Conservation (phyloP, 2,113 vertebrate species). For the Microcebus jonahi region DNA sequence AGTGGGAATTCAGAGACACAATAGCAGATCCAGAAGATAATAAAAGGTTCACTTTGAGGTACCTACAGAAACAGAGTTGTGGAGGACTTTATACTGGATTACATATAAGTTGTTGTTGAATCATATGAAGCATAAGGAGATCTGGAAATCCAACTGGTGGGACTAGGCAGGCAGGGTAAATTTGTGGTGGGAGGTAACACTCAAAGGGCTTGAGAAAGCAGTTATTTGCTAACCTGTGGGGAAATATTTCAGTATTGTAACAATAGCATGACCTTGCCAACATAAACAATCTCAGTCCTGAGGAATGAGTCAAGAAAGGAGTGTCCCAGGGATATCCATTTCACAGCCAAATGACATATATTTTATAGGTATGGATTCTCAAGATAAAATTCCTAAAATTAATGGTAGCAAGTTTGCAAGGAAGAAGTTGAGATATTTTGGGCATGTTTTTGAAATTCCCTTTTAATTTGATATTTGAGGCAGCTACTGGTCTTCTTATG, state of each 20-base stretch:
- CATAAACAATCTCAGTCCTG: not conserved
- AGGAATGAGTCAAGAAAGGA: not conserved
- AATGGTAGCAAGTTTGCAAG: not conserved
- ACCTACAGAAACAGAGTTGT: not conserved
- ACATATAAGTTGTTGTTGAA: not conserved
- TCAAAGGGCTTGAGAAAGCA: not conserved
- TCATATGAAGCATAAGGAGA: not conserved
- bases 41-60: not conserved
- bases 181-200: not conserved
- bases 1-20: not conserved
- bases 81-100: not conserved
- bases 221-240: not conserved
- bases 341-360: not conserved
- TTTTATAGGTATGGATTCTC: not conserved
- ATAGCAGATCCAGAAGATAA: not conserved
- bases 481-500: not conserved
- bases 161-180: not conserved
- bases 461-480: not conserved
- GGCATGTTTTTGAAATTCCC: not conserved
- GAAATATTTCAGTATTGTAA: not conserved
- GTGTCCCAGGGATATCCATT: not conserved
- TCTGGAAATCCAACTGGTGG: not conserved
- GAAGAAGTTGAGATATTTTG: not conserved
- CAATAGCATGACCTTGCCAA: not conserved
- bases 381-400: not conserved